Evolutionary conservation across 2,797 vertebrate species (phyloP), one percentile per base, ranked within the genome.

Genomic region (Buphagus erythrorhynchus): DNA sequence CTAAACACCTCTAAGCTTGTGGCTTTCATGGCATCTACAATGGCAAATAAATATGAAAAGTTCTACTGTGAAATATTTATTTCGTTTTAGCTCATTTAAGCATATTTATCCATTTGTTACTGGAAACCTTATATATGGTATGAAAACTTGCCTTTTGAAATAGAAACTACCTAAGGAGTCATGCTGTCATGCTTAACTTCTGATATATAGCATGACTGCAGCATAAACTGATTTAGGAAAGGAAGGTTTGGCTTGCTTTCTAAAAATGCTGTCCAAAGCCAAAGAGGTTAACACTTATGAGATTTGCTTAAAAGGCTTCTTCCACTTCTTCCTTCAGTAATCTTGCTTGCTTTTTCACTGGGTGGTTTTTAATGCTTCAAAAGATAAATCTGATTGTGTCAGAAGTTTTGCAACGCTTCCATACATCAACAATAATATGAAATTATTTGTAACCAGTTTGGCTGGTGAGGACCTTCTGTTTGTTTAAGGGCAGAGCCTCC

Each of bases 261-360:
- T 92, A 9, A 85, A 95, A 94, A 52, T 65, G 71, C 86, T 80
- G 77, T 92, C 93, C 20, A 2, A 96, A 95, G 88, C 78, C 81
- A 85, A 94, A 73, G 88, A 96, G 75, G 90, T 94, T 95, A 94
- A 81, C 43, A 36, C 43, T 85, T 57, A 52, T 54, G 80, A 87
- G 87, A 93, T 94, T 83, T 95, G 54, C 66, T 86, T 95, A 86
- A 93, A 86, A 91, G 45, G 68, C 36, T 90, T 88, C 91, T 92
- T 87, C 62, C 33, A n/a, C 21, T 88, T 61, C 82, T 65, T 80
- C 68, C 49, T 65, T 54, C 6, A 1, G 49, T 92, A 68, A 81
- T 90, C 87, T 46, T 58, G 24, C 86, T 86, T 69, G 58, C 58
- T 76, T 86, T 95, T 89, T 75, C 66, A 72, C 54, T 55, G 72